Evolutionary conservation across 37 sponge, comb jelly and placozoan species (phyloP).

Genomic region (Theonella swinhoei): DNA sequence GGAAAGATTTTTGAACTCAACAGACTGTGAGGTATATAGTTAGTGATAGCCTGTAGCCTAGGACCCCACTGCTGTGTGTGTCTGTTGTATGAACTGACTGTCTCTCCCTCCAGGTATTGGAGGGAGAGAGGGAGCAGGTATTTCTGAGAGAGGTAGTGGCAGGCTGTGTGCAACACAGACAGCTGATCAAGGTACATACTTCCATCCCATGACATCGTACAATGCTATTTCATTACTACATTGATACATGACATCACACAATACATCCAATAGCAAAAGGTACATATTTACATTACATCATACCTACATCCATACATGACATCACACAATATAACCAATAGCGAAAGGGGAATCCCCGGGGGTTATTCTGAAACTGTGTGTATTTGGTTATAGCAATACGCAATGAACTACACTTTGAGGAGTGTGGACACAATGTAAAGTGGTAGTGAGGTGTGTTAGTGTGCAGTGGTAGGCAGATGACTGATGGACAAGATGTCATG

Average conservation of each 20-base stretch:
- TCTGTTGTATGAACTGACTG: background rate
- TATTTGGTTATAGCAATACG: too few relatives aligned
- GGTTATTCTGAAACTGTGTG: too few relatives aligned
- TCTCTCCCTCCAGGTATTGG: background rate
- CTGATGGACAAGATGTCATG: background rate
- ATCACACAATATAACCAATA: too few relatives aligned
- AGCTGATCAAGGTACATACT: slow-evolving; percentile 65
- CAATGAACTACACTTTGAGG: too few relatives aligned
- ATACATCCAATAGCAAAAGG: background rate
- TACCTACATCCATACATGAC: too few relatives aligned
- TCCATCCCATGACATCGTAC: background rate
- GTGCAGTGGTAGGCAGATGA: background rate
- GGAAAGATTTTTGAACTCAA: slow-evolving; percentile 24
- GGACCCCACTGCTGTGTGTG: background rate
- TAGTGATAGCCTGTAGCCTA: background rate
- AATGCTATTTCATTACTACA: background rate
- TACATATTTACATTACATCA: too few relatives aligned
- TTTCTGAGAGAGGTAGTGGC: slow-evolving; percentile 90
- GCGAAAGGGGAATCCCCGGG: too few relatives aligned
- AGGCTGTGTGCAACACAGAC: slow-evolving; percentile 73
- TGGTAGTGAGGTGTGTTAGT: slow-evolving; percentile 1
- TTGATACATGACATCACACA: background rate
- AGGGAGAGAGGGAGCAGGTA: slow-evolving; percentile 62
- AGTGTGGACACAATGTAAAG: background rate
- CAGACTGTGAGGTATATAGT: slow-evolving; percentile 28